phyloP scores from a whole-genome alignment of 1,140 invertebrate genomes.

The Brachionus manjavacas region DNA sequence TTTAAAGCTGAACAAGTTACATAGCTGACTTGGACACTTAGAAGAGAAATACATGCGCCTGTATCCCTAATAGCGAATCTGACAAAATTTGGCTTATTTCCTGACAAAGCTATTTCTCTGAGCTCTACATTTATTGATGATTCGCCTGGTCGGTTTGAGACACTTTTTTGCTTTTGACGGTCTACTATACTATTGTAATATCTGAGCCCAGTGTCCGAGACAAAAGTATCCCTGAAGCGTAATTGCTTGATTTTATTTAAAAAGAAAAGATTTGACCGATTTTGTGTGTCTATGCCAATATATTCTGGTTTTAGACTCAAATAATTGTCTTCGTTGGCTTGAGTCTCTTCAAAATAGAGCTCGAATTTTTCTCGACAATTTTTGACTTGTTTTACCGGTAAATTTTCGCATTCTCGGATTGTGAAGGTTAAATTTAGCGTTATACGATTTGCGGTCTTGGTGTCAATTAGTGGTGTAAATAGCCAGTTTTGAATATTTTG shows the following conservation, averaged over 20 bases:
- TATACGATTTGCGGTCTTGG: conserved; percentile 22
- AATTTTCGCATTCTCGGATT: conserved; percentile 33
- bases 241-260: conserved; percentile 38
- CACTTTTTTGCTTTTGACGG: background rate
- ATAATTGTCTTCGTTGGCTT: background rate
- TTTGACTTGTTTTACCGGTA: conserved; percentile 34
- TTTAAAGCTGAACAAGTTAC: background rate
- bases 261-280: conserved; percentile 20
- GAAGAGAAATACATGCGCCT: conserved; percentile 42
- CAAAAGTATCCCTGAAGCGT: conserved; percentile 33
- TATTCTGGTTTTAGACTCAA: background rate
- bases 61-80: conserved; percentile 24
- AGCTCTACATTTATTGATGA: conserved; percentile 36
- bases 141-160: background rate
- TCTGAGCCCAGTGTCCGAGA: conserved; percentile 35
- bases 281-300: background rate
- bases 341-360: conserved; percentile 25
- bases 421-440: conserved; percentile 31
- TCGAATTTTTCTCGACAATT: conserved; percentile 42
- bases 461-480: conserved; percentile 22
- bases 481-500: conserved; percentile 40
- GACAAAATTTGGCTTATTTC: background rate
- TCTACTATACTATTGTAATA: conserved; percentile 27
- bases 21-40: conserved; percentile 8
- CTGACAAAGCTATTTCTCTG: conserved; percentile 5